phyloP scores from a whole-genome alignment of 2,113 vertebrate genomes.

The Rhinopithecus roxellana region DNA sequence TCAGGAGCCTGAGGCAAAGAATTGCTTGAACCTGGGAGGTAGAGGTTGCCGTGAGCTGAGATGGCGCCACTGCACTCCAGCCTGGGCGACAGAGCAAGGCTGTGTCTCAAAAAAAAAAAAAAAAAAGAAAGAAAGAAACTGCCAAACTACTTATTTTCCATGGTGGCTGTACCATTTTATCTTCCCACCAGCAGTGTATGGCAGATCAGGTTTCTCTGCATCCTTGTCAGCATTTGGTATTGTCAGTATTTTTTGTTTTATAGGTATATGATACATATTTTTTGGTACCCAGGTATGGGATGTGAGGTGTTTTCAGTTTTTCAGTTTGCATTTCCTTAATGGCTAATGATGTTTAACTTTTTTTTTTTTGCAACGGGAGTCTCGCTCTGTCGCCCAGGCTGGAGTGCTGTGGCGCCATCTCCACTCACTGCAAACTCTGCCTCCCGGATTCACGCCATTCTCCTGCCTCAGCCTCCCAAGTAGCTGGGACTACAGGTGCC shows the following conservation, averaged over 20 bases:
- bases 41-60: no score
- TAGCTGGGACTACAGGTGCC: no score
- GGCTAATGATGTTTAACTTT: no score
- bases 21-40: no score
- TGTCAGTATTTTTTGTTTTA: background rate
- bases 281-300: no score
- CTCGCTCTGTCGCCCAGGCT: background rate
- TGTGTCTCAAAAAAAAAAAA: no score
- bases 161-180: background rate
- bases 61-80: no score
- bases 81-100: no score
- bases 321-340: no score
- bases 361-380: background rate
- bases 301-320: no score
- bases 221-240: background rate
- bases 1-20: no score
- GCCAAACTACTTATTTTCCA: background rate
- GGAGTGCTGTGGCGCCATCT: background rate
- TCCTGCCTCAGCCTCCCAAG: background rate
- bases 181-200: background rate
- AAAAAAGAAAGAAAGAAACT: background rate
- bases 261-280: background rate
- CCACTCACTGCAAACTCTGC: background rate
- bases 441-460: accelerated
- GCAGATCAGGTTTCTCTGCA: background rate